Evolutionary conservation across 2,113 vertebrate genomes (phyloP).

Genomic region (Hemichromis elongatus): DNA sequence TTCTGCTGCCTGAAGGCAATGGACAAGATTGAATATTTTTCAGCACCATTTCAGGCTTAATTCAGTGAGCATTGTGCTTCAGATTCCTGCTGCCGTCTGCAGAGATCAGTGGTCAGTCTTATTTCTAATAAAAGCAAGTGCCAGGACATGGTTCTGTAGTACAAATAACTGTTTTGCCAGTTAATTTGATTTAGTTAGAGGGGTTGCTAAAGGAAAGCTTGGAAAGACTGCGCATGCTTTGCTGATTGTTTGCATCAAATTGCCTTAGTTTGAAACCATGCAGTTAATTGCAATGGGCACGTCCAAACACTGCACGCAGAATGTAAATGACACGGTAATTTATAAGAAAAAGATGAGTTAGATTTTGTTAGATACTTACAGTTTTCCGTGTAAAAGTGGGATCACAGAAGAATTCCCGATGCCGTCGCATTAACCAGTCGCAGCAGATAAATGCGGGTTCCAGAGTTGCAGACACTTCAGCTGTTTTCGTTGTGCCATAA

Average conservation of each 20-base stretch:
- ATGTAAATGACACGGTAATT: neutral
- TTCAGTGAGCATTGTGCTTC: constrained; percentile 52
- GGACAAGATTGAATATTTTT: constrained; percentile 62
- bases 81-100: constrained; percentile 13
- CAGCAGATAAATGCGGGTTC: neutral
- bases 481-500: neutral
- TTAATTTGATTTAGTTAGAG: constrained; percentile 2
- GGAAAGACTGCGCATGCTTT: neutral
- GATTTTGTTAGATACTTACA: neutral
- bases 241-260: neutral
- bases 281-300: neutral
- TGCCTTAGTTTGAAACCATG: neutral
- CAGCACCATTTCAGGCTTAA: constrained; percentile 64
- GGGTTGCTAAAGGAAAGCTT: neutral
- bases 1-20: constrained; percentile 44
- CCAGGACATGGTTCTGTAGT: neutral
- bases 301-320: neutral
- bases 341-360: neutral
- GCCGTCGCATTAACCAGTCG: neutral
- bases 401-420: neutral
- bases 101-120: constrained; percentile 20
- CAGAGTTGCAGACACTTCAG: neutral
- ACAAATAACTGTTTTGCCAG: constrained; percentile 4
- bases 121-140: constrained; percentile 17
- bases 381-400: neutral